phyloP scores from a whole-genome alignment of 2,113 vertebrate genomes.

The Ranitomeya imitator region DNA sequence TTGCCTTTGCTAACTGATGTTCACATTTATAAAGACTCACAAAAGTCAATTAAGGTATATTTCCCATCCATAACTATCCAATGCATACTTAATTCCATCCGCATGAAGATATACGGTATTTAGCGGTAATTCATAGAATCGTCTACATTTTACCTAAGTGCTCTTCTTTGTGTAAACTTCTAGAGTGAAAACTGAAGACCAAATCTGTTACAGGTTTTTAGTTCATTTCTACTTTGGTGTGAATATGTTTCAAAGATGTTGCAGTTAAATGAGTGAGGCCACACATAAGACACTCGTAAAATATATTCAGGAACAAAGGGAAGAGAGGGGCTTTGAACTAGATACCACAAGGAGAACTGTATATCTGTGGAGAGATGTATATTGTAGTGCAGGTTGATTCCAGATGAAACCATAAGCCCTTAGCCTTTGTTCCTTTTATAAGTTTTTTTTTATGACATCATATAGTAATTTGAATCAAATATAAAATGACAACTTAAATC shows the following conservation, averaged over 20 bases:
- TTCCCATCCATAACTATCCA: background rate
- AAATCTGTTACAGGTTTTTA: slow-evolving; percentile 1
- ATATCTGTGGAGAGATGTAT: slow-evolving; percentile 1
- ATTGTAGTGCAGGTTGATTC: slow-evolving; percentile 32
- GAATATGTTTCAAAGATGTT: slow-evolving; percentile 54
- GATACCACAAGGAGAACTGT: slow-evolving; percentile 10
- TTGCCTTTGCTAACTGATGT: background rate
- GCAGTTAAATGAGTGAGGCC: slow-evolving; percentile 33
- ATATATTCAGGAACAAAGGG: slow-evolving; percentile 42
- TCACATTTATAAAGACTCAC: background rate
- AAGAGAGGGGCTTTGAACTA: slow-evolving; percentile 53
- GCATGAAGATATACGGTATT: background rate
- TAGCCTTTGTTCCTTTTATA: background rate
- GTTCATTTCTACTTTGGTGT: slow-evolving; percentile 24
- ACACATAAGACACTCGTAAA: slow-evolving; percentile 41
- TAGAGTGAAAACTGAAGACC: background rate
- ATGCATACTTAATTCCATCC: background rate
- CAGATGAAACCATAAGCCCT: slow-evolving; percentile 34
- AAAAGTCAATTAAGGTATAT: background rate
- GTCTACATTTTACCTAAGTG: background rate
- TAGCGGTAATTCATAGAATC: background rate
- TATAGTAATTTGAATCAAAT: too few species aligned
- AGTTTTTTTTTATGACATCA: too few species aligned
- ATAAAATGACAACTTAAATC: too few species aligned
- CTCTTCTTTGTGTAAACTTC: too few species aligned